phyloP scores from a whole-genome alignment of 2,888 invertebrate genomes.

The Mylabris sibirica region DNA sequence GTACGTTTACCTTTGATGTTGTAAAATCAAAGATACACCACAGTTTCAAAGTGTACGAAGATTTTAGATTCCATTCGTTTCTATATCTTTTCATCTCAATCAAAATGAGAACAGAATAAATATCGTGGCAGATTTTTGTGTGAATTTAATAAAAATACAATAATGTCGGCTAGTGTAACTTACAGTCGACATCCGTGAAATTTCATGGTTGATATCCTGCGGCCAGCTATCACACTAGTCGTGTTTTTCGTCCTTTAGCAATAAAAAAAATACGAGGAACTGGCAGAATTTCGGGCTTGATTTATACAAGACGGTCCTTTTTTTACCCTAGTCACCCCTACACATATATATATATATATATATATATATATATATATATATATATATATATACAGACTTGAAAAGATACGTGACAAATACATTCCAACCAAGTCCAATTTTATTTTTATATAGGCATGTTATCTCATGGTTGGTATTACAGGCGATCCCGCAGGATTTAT shows the following conservation, averaged over 20 bases:
- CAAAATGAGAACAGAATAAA: background rate
- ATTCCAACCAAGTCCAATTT: slow-evolving; percentile 7
- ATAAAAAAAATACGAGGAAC: background rate
- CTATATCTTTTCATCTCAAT: background rate
- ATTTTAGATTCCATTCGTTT: background rate
- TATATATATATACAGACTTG: background rate
- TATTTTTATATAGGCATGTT: slow-evolving; percentile 9
- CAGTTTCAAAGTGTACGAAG: background rate
- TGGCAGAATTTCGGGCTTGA: slow-evolving; percentile 5
- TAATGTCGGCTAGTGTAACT: background rate
- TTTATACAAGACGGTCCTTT: slow-evolving; percentile 9
- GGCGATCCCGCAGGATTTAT: slow-evolving; percentile 8
- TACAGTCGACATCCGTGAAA: background rate
- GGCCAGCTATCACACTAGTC: background rate
- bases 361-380: background rate
- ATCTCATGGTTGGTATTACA: slow-evolving; percentile 3
- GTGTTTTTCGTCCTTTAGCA: background rate
- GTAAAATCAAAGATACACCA: slow-evolving; percentile 4
- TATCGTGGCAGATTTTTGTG: background rate
- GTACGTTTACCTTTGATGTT: slow-evolving; percentile 5
- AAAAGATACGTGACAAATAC: slow-evolving; percentile 10
- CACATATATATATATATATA: background rate
- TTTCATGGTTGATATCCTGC: slow-evolving; percentile 3
- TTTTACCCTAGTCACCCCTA: background rate
- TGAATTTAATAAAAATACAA: background rate